These are phyloP conservation scores for Smutsia gigantea DNA, from an alignment of 2,797 vertebrate species.

Conservation along the genomic window DNA sequence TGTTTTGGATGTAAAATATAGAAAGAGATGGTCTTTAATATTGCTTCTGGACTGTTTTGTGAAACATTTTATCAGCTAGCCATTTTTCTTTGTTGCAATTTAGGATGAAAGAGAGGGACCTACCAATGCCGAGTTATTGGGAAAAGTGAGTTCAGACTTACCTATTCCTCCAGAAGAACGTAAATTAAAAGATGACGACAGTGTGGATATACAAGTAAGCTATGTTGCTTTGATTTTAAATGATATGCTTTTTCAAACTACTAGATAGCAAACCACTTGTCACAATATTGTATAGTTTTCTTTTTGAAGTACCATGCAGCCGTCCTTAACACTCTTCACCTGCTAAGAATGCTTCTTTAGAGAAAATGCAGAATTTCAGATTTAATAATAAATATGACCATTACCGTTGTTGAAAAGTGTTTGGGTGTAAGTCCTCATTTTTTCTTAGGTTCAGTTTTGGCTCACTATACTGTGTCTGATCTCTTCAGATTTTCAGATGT, in stretches of 20 bases:
- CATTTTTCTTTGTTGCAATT: constrained; percentile 52
- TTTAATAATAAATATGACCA: constrained; percentile 14
- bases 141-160: constrained; percentile 85
- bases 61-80: not conserved
- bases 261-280: not conserved
- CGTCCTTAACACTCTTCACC: not conserved
- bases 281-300: not conserved
- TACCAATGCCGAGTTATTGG: constrained; percentile 81
- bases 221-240: constrained; percentile 65
- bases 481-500: constrained; percentile 40
- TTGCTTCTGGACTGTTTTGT: constrained; percentile 9
- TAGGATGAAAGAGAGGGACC: constrained; percentile 89
- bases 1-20: not conserved
- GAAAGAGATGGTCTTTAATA: not conserved
- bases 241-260: constrained; percentile 23
- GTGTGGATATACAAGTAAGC: constrained; percentile 88
- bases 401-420: constrained; percentile 20
- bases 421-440: constrained; percentile 6
- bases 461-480: not conserved
- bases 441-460: constrained; percentile 13
- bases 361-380: not conserved
- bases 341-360: constrained; percentile 49
- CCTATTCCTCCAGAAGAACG: constrained; percentile 82
- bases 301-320: not conserved
- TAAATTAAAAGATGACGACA: constrained; percentile 82